phyloP scores from a whole-genome alignment of 2,113 vertebrate species.

The Nesospiza acunhae region DNA sequence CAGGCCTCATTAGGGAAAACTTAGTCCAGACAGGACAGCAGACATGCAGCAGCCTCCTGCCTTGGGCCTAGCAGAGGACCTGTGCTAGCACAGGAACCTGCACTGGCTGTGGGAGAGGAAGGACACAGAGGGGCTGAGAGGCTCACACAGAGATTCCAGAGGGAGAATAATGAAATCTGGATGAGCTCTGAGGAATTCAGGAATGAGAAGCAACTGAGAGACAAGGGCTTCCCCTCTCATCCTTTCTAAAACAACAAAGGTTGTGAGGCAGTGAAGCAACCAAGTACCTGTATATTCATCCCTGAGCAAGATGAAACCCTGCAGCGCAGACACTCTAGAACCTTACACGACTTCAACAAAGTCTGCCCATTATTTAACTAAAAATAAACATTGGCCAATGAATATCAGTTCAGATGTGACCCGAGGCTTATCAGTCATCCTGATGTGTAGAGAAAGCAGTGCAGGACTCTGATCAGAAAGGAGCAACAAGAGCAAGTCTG shows the following conservation, averaged over 20 bases:
- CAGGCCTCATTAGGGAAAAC: neutral
- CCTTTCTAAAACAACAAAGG: neutral
- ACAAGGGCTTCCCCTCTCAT: neutral
- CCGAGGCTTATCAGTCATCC: neutral
- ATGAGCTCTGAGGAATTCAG: neutral
- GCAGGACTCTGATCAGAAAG: conserved; percentile 6
- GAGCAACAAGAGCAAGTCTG: conserved; percentile 19
- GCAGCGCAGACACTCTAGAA: neutral
- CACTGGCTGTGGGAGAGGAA: neutral
- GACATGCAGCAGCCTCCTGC: neutral
- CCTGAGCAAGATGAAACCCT: neutral
- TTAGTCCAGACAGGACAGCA: neutral
- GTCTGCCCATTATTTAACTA: neutral
- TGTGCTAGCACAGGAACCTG: neutral
- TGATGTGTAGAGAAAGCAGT: neutral
- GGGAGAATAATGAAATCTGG: neutral
- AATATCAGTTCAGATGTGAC: neutral
- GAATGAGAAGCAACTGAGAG: neutral
- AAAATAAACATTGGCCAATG: neutral
- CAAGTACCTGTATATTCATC: neutral
- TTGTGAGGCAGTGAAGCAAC: neutral
- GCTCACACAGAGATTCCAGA: neutral
- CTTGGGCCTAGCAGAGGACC: neutral
- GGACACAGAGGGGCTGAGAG: neutral
- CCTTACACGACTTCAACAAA: neutral